Evolutionary conservation across 2,888 invertebrate genomes (phyloP), one percentile per base, ranked within the genome.

Genomic region (Trichopoda pennipes): DNA sequence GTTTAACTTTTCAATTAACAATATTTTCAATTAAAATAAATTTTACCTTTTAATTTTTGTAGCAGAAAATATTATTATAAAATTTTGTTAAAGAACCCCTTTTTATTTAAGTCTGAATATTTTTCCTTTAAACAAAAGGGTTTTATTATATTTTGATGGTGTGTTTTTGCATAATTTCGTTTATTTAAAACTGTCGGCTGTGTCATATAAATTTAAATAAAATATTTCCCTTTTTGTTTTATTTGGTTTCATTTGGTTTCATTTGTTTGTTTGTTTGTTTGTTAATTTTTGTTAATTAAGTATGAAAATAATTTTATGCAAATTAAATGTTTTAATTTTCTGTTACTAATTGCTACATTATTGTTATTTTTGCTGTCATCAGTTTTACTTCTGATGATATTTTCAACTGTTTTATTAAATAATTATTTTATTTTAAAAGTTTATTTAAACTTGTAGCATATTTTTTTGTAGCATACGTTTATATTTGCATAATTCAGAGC

Each of bases 231-330:
- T 70, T 53, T 9, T 47, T 53, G 61, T 66, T 68, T 10, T 8
- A 6, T 3, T 32, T 38, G 3, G 23, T 32, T 68, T 28, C 56
- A 14, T 51, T 56, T 8, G 21, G n/a, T 14, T 58, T 42, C 17
- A 19, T 68, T 81, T 64, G 32, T 68, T 76, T 80, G 74, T 66
- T 81, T 64, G 32, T 66, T 75, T 80, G 74, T 58, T 72, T 58
- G 72, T 68, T 72, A 68, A 76, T 76, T 81, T 76, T 74, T 78
- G 69, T 81, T 81, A 81, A 81, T 81, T 81, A 81, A 81, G 81
- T 78, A 81, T 74, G 74, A 78, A 78, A 74, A 81, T 81, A 70
- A 81, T 81, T 69, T 78, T 81, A 81, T 81, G 81, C 81, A 81
- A 81, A 81, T 78, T 69, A 75, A 81, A 81, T 70, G 70, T 70